Evolutionary conservation across 2,797 vertebrate species (phyloP).

Genomic region (Acrossocheilus wenchowensis): DNA sequence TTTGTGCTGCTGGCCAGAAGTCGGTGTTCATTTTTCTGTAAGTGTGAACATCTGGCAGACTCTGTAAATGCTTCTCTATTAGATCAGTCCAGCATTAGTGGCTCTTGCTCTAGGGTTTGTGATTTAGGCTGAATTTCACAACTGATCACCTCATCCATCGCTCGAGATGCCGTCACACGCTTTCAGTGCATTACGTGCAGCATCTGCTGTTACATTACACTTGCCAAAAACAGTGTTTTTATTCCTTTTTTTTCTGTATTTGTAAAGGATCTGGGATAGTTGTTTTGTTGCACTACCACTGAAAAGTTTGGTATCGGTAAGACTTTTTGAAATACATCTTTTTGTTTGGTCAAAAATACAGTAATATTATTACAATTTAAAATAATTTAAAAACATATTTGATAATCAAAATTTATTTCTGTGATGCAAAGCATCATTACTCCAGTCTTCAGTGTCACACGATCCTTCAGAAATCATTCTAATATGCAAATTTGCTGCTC

Average conservation of each 20-base stretch:
- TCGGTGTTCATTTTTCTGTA: slow-evolving; percentile 2
- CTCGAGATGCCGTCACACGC: not conserved
- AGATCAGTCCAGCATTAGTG: slow-evolving; percentile 9
- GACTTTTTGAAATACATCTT: not conserved
- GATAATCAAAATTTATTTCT: not conserved
- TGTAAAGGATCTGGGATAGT: not conserved
- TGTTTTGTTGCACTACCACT: not conserved
- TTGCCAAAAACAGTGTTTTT: not conserved
- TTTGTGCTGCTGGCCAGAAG: not conserved
- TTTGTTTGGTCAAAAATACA: not conserved
- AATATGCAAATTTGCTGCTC: not conserved
- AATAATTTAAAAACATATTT: not conserved
- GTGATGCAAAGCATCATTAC: not conserved
- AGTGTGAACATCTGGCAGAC: slow-evolving; percentile 10
- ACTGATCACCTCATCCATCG: slow-evolving; percentile 10
- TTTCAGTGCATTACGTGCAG: not conserved
- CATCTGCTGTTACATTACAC: not conserved
- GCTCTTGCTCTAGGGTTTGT: slow-evolving; percentile 14
- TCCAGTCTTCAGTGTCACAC: not conserved
- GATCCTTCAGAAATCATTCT: not conserved
- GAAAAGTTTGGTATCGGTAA: too few relatives aligned
- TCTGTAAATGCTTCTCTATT: not conserved
- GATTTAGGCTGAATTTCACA: slow-evolving; percentile 4
- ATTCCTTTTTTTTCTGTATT: not conserved
- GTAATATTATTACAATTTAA: not conserved